Conservation (phyloP, 2,888 invertebrate genomes). For the Parnassius glacialis region DNA sequence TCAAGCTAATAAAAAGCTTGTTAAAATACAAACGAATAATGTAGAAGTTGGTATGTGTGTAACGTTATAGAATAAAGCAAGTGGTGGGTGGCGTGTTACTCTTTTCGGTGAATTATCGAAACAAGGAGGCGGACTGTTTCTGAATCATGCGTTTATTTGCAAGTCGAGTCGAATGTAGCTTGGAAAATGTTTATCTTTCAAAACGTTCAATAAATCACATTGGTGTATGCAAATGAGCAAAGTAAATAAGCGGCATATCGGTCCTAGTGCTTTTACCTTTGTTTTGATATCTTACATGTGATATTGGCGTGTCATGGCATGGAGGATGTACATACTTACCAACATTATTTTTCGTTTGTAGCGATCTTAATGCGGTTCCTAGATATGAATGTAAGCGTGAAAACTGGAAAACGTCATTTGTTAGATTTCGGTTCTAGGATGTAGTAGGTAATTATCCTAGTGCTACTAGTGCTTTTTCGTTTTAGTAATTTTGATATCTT, state of each 20-base stretch:
- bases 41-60: slow-evolving; percentile 1
- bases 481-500: background rate
- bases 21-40: too few relatives aligned
- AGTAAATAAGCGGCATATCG: slow-evolving; percentile 15
- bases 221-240: slow-evolving; percentile 14
- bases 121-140: slow-evolving; percentile 19
- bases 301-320: slow-evolving; percentile 3
- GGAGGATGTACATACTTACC: too few relatives aligned
- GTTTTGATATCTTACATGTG: slow-evolving; percentile 6
- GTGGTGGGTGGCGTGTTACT: slow-evolving; percentile 3
- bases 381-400: too few relatives aligned
- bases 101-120: slow-evolving; percentile 13
- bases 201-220: slow-evolving; percentile 24
- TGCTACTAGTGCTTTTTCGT: background rate
- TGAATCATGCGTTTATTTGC: slow-evolving; percentile 13
- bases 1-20: too few relatives aligned
- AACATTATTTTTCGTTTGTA: too few relatives aligned
- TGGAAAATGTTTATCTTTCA: slow-evolving; percentile 13
- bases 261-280: background rate
- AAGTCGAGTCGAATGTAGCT: background rate
- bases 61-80: background rate
- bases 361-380: too few relatives aligned
- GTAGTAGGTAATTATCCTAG: too few relatives aligned
- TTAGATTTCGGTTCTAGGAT: too few relatives aligned
- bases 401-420: too few relatives aligned